A percentile compares a stretch with the other conserved stretches of the same genome.
Conservation (phyloP, 2,797 vertebrate genomes). For the Coregonus suidteri region DNA sequence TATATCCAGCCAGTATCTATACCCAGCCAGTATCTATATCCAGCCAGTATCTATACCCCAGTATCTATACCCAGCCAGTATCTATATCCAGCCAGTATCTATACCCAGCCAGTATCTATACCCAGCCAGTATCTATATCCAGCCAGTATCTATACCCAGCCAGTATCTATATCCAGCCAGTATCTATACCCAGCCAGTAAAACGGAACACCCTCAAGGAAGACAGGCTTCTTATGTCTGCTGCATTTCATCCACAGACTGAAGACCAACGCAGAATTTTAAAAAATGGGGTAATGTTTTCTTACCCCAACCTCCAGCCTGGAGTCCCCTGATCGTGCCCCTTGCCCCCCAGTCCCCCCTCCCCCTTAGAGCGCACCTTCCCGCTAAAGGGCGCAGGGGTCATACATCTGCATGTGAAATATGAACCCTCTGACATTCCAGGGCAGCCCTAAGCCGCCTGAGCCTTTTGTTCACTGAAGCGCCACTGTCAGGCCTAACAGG, state of each 20-base stretch:
- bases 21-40: too few species aligned
- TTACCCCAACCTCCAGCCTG: constrained; percentile 37
- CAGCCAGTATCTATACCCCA: too few species aligned
- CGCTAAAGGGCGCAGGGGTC: constrained; percentile 84
- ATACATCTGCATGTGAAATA: constrained; percentile 98
- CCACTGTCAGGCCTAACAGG: constrained; percentile 90
- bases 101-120: too few species aligned
- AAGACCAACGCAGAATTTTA: constrained; percentile 2
- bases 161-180: too few species aligned
- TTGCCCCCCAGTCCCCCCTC: constrained; percentile 50
- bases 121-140: too few species aligned
- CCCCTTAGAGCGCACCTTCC: constrained; percentile 79
- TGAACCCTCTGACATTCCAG: constrained; percentile 94
- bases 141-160: too few species aligned
- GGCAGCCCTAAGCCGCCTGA: constrained; percentile 83
- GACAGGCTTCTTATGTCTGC: background rate
- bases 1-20: too few species aligned
- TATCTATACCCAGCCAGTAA: background rate
- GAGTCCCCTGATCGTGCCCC: constrained; percentile 70
- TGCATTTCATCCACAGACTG: constrained; percentile 4
- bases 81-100: too few species aligned
- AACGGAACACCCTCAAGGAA: background rate
- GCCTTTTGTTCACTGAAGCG: constrained; percentile 88
- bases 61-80: too few species aligned
- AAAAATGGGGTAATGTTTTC: constrained; percentile 50